Percentiles rank a stretch among this genome's conserved stretches.
phyloP scores from a whole-genome alignment of 2,113 vertebrate genomes.

The Nanger granti region DNA sequence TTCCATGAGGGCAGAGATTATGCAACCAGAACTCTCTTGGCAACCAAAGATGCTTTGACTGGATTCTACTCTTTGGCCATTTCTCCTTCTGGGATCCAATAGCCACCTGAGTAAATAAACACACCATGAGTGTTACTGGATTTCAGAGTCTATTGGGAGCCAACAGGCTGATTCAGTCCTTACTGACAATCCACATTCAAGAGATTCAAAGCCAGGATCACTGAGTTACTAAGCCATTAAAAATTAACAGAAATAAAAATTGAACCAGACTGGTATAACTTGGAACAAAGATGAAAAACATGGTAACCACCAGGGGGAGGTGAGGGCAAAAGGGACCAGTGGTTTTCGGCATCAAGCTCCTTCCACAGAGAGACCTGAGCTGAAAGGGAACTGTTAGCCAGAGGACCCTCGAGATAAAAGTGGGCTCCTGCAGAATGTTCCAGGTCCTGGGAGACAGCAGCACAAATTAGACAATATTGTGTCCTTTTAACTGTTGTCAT shows the following conservation, averaged over 20 bases:
- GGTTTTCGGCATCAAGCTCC: background rate
- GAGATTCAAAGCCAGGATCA: background rate
- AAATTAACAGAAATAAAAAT: conserved; percentile 49
- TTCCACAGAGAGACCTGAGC: background rate
- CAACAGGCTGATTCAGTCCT: conserved; percentile 10
- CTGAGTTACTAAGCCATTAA: conserved; percentile 39
- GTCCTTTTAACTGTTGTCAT: conserved; percentile 27
- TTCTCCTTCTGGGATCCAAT: background rate
- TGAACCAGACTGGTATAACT: background rate
- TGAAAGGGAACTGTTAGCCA: conserved; percentile 21
- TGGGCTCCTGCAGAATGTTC: conserved; percentile 32
- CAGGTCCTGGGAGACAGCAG: background rate
- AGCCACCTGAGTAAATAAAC: background rate
- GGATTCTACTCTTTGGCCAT: background rate
- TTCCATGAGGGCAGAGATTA: background rate
- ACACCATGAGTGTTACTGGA: background rate
- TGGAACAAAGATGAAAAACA: background rate
- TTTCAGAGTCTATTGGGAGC: background rate
- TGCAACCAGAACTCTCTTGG: background rate
- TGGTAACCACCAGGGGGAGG: background rate
- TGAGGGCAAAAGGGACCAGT: background rate
- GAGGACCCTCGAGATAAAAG: conserved; percentile 31
- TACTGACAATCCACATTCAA: background rate
- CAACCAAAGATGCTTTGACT: background rate
- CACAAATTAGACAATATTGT: conserved; percentile 25